These are phyloP conservation scores for Diceros bicornis DNA, from an alignment of 2,797 vertebrate genomes.

Conservation along the genomic window DNA sequence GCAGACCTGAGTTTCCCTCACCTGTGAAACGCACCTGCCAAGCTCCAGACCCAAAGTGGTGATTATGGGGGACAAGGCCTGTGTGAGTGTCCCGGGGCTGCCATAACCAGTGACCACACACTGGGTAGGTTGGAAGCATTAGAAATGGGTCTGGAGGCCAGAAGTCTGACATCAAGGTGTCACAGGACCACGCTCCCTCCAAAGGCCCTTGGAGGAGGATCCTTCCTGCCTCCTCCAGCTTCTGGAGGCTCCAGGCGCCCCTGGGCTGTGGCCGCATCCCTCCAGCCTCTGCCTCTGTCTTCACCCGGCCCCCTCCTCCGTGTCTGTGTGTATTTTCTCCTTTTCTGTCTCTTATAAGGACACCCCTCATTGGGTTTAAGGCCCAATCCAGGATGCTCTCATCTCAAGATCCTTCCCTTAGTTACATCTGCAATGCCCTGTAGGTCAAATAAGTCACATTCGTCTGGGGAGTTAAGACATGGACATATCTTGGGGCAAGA, in stretches of 20 bases:
- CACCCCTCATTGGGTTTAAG: fast-evolving
- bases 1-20: background rate
- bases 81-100: background rate
- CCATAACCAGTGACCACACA: fast-evolving
- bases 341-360: background rate
- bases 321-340: background rate
- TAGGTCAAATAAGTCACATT: background rate
- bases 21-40: background rate
- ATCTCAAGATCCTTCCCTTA: background rate
- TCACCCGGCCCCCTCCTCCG: background rate
- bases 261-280: fast-evolving
- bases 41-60: background rate
- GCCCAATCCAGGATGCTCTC: background rate
- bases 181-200: fast-evolving
- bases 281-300: fast-evolving
- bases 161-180: background rate
- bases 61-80: fast-evolving
- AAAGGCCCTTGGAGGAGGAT: fast-evolving
- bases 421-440: background rate
- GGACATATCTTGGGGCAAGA: background rate
- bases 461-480: fast-evolving
- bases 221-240: background rate
- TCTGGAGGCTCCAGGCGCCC: background rate
- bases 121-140: background rate
- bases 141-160: background rate